phyloP scores from a whole-genome alignment of 64 coral and sea anemone genomes.

The Montipora foliosa region DNA sequence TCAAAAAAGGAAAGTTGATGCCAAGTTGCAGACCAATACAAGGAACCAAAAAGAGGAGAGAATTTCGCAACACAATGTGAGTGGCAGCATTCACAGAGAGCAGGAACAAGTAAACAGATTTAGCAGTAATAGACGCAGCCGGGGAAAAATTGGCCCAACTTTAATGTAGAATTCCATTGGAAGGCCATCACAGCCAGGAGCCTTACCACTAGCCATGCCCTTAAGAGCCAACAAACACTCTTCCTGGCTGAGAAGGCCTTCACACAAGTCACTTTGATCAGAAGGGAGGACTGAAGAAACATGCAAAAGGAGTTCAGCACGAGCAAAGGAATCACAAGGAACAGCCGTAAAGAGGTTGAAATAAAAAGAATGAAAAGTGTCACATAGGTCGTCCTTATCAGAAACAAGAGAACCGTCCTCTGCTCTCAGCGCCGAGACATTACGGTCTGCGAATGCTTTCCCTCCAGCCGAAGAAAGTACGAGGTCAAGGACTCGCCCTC shows the following conservation, averaged over 20 bases:
- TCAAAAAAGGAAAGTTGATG: too few relatives aligned
- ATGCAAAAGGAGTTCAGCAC: too few relatives aligned
- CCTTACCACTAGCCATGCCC: not conserved
- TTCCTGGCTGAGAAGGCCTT: not conserved
- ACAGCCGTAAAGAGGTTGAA: not conserved
- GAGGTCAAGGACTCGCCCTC: conserved; percentile 2
- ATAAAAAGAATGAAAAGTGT: not conserved
- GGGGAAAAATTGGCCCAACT: not conserved
- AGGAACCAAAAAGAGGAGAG: too few relatives aligned
- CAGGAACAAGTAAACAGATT: too few relatives aligned
- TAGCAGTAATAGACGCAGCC: too few relatives aligned
- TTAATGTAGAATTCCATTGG: not conserved
- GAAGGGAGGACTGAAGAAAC: not conserved
- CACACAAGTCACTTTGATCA: not conserved
- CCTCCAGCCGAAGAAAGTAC: not conserved
- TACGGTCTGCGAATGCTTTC: not conserved
- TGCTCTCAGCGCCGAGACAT: not conserved
- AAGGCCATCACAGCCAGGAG: not conserved
- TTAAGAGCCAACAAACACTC: not conserved
- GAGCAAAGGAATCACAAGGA: not conserved
- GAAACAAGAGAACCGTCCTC: not conserved
- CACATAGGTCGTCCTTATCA: not conserved
- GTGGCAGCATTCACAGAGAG: too few relatives aligned
- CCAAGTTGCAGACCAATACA: too few relatives aligned
- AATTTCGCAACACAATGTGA: too few relatives aligned